A percentile compares a stretch with the other conserved stretches of the same genome.
These are phyloP conservation scores for Liopterus haemorrhoidalis DNA, from an alignment of 2,888 invertebrate species.

Conservation along the genomic window DNA sequence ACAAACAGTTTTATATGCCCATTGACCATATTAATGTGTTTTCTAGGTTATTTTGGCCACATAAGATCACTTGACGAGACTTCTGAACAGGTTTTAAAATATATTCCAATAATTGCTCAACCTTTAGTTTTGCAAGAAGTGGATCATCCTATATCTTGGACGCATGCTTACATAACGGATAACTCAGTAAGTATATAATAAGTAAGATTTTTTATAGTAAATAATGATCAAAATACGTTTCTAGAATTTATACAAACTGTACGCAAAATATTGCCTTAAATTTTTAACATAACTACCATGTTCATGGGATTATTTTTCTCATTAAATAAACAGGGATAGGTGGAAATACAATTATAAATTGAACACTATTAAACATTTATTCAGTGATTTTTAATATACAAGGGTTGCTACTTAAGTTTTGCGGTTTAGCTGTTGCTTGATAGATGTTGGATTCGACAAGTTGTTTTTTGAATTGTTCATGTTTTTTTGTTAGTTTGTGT, in stretches of 20 bases:
- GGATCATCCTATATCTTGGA: slow-evolving; percentile 86
- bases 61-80: slow-evolving; percentile 94
- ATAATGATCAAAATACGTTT: slow-evolving; percentile 9
- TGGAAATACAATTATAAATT: too few species aligned
- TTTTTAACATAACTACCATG: background rate
- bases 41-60: slow-evolving; percentile 84
- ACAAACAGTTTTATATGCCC: background rate
- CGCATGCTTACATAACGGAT: slow-evolving; percentile 81
- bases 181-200: slow-evolving; percentile 63
- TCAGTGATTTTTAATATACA: too few species aligned
- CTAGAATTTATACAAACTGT: slow-evolving; percentile 3
- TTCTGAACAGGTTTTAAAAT: slow-evolving; percentile 90
- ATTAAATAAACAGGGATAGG: background rate
- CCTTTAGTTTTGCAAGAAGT: slow-evolving; percentile 70
- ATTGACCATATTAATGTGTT: slow-evolving; percentile 9
- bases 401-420: too few species aligned
- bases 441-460: too few species aligned
- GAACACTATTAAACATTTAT: too few species aligned
- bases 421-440: too few species aligned
- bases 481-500: too few species aligned
- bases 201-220: too few species aligned
- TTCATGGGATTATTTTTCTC: background rate
- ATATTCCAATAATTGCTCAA: slow-evolving; percentile 88
- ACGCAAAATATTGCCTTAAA: background rate
- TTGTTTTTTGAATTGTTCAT: too few species aligned